A percentile compares a stretch with the other conserved stretches of the same genome.
Evolutionary conservation across 2,888 invertebrate species (phyloP).

Genomic region (Patella ulyssiponensis): DNA sequence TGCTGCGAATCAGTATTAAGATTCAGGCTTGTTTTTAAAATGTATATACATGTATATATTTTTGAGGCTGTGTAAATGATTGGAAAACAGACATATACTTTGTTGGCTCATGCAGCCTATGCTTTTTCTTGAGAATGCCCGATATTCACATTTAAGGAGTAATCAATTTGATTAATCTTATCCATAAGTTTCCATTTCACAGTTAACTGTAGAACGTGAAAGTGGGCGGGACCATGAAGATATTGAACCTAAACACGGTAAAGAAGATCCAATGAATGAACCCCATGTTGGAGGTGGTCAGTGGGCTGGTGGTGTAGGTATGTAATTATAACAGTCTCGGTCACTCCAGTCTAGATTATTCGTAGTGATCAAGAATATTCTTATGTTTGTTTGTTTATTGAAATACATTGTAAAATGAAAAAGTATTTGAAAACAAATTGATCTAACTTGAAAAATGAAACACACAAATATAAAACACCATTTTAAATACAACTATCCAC

Average conservation of each 20-base stretch:
- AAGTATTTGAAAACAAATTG: neutral
- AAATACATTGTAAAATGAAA: neutral
- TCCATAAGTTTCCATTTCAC: neutral
- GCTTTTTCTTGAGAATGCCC: neutral
- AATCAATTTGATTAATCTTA: neutral
- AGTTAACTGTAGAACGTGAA: constrained; percentile 76
- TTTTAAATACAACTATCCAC: no score
- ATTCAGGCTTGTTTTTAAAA: no score
- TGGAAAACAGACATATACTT: neutral
- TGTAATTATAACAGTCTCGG: constrained; percentile 29
- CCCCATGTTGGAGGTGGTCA: constrained; percentile 97
- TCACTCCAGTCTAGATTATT: no score
- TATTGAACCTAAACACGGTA: constrained; percentile 87
- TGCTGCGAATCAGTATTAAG: no score
- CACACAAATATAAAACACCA: no score
- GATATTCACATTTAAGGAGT: neutral
- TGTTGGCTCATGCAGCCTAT: neutral
- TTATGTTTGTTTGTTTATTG: neutral
- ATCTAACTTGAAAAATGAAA: no score
- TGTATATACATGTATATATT: no score
- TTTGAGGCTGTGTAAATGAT: no score
- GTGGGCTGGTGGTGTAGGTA: constrained; percentile 95
- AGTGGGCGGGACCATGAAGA: constrained; percentile 77
- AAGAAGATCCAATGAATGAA: constrained; percentile 88
- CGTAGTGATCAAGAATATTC: neutral